These are phyloP conservation scores for Drosophila engyochracea DNA, from an alignment of 2,888 invertebrate species.

Conservation along the genomic window DNA sequence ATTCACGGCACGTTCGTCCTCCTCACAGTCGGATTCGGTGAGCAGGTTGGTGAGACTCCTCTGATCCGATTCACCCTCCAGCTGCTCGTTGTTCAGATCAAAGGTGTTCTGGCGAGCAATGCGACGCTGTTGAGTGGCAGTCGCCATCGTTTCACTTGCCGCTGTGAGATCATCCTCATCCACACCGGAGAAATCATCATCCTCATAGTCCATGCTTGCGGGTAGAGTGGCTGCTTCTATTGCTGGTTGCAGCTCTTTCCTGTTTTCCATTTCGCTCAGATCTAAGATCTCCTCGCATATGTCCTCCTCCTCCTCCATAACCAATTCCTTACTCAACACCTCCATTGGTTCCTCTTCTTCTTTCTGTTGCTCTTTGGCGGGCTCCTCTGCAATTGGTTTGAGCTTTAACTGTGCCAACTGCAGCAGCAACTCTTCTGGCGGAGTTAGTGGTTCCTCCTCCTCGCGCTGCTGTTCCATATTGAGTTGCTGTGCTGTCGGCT, in stretches of 20 bases:
- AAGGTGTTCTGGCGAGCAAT: constrained; percentile 74
- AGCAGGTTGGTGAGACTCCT: constrained; percentile 78
- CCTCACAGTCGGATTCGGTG: constrained; percentile 78
- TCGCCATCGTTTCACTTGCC: constrained; percentile 24
- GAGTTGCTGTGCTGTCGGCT: constrained; percentile 75
- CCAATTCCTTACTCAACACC: constrained; percentile 4
- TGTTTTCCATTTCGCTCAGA: constrained; percentile 41
- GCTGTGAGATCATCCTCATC: constrained; percentile 61
- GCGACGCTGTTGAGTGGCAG: constrained; percentile 28
- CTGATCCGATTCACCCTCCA: constrained; percentile 72
- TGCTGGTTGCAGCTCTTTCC: not conserved
- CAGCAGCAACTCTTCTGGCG: constrained; percentile 53
- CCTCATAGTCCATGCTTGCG: constrained; percentile 44
- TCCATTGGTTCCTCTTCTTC: constrained; percentile 10
- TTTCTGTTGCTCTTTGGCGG: constrained; percentile 36
- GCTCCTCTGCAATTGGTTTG: constrained; percentile 60
- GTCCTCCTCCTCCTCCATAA: constrained; percentile 63
- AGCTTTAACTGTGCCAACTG: constrained; percentile 61
- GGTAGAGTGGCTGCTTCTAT: constrained; percentile 9
- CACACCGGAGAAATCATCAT: constrained; percentile 70
- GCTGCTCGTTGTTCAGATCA: constrained; percentile 54
- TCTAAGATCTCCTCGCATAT: constrained; percentile 84
- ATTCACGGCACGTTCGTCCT: constrained; percentile 68
- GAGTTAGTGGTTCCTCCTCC: constrained; percentile 38
- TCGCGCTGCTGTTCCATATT: not conserved